phyloP scores from a whole-genome alignment of 2,113 vertebrate species.

The Laticauda laticaudata region DNA sequence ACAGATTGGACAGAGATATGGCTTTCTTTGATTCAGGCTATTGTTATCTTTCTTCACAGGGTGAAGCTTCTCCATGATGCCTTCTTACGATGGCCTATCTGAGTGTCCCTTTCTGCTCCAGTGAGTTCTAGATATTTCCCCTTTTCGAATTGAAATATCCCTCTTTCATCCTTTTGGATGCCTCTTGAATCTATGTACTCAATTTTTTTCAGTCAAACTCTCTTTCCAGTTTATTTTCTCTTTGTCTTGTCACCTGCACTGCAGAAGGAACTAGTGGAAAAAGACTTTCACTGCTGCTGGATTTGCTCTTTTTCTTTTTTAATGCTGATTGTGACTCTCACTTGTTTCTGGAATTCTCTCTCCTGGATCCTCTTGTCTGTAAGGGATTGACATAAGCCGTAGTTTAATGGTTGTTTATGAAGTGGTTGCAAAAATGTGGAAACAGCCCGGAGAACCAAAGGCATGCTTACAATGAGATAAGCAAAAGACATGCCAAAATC shows the following conservation, averaged over 20 bases:
- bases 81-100: background rate
- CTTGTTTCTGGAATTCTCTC: background rate
- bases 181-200: background rate
- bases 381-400: background rate
- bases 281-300: background rate
- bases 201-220: background rate
- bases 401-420: background rate
- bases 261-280: background rate
- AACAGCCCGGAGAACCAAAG: background rate
- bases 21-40: background rate
- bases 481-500: background rate
- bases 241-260: background rate
- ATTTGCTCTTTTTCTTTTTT: background rate
- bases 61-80: too few relatives aligned
- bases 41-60: too few relatives aligned
- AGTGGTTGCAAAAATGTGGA: background rate
- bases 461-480: background rate
- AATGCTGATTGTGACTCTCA: background rate
- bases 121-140: too few relatives aligned
- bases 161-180: background rate
- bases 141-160: too few relatives aligned
- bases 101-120: too few relatives aligned
- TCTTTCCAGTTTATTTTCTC: background rate
- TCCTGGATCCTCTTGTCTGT: background rate
- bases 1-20: background rate